phyloP scores from a whole-genome alignment of 1,140 invertebrate species.

The Bombus impatiens region DNA sequence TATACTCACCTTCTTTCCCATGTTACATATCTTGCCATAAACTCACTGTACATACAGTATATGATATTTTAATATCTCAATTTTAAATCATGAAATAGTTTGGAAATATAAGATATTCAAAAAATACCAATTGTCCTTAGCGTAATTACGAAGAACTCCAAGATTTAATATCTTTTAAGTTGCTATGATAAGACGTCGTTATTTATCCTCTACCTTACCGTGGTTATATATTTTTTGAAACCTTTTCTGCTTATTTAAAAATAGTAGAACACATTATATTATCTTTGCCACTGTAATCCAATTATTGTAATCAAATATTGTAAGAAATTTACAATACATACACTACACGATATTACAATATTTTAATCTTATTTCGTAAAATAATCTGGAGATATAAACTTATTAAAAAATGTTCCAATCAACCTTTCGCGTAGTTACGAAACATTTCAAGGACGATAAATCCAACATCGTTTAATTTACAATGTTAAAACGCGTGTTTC shows the following conservation, averaged over 20 bases:
- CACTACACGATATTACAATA: no score
- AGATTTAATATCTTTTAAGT: no score
- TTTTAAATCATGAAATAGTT: neutral
- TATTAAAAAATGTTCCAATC: neutral
- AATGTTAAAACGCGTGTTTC: slow-evolving; percentile 2
- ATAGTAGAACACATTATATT: no score
- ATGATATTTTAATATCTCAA: neutral
- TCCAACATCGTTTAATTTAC: slow-evolving; percentile 23
- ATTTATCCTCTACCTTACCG: no score
- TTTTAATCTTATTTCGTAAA: neutral
- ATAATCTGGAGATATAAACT: neutral
- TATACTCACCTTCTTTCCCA: neutral
- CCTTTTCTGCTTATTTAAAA: no score
- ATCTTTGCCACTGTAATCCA: no score
- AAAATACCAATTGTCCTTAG: no score
- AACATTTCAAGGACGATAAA: neutral
- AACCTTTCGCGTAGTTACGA: neutral
- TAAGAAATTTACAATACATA: no score
- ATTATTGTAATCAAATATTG: no score
- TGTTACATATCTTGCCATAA: neutral
- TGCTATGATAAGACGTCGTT: no score
- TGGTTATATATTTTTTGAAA: no score
- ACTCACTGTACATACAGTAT: neutral
- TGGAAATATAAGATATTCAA: neutral
- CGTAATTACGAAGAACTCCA: no score